Conservation (phyloP, 2,113 vertebrate species). For the Paradisaea rubra region DNA sequence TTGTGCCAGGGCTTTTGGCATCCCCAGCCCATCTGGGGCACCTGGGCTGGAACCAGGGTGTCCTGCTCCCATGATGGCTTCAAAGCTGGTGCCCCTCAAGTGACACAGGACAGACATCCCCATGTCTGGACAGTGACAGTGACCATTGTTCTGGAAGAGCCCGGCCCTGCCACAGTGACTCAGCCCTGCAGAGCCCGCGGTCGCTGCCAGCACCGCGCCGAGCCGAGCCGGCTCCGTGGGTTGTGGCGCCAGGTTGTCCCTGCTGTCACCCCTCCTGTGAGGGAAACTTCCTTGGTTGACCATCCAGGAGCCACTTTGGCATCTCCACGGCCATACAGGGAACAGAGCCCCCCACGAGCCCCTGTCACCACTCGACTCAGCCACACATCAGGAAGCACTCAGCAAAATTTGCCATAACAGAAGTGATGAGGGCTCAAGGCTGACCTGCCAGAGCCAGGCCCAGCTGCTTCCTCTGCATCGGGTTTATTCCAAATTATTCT, state of each 20-base stretch:
- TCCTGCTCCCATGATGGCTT: too few relatives aligned
- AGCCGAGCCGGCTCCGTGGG: background rate
- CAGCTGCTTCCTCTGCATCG: accelerated
- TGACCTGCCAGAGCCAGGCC: background rate
- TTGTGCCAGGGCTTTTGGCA: background rate
- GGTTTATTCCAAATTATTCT: background rate
- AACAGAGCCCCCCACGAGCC: accelerated
- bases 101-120: background rate
- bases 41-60: background rate
- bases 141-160: background rate
- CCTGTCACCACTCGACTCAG: accelerated
- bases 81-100: background rate
- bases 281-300: background rate
- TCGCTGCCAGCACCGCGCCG: accelerated
- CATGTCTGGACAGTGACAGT: background rate
- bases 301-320: background rate
- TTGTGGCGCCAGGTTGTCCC: background rate
- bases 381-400: background rate
- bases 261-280: background rate
- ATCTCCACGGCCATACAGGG: accelerated
- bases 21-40: background rate
- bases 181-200: background rate
- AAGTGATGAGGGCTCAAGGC: background rate
- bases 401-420: background rate
- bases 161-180: background rate